Percentiles rank a stretch among this genome's conserved stretches.
Conservation (phyloP, 2,113 vertebrate genomes). For the Syngnathus scovelli region DNA sequence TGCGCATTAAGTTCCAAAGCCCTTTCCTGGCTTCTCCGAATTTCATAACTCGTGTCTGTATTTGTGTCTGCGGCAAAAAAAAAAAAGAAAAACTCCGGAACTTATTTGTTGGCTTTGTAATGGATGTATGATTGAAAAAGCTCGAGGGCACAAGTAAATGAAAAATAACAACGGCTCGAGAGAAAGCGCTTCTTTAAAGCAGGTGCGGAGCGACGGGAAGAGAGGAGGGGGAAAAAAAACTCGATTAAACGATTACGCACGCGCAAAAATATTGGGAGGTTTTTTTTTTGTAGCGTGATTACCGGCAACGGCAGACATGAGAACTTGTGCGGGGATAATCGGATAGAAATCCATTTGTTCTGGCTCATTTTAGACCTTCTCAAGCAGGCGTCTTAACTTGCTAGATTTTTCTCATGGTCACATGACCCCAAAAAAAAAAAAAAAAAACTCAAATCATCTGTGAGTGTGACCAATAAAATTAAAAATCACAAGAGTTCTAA, state of each 20-base stretch:
- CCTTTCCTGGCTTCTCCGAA: conserved; percentile 57
- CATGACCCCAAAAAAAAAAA: conserved; percentile 15
- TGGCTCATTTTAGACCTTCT: conserved; percentile 38
- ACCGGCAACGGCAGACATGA: conserved; percentile 58
- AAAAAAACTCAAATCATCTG: conserved; percentile 5
- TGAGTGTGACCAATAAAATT: not conserved
- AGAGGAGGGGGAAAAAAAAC: conserved; percentile 24
- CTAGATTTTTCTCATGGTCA: conserved; percentile 43
- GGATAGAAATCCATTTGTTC: conserved; percentile 55
- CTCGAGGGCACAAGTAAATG: conserved; percentile 73
- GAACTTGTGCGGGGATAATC: conserved; percentile 54
- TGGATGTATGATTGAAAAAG: conserved; percentile 70
- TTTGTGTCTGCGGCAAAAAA: conserved; percentile 66
- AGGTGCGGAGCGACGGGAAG: conserved; percentile 55
- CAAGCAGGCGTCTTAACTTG: conserved; percentile 30
- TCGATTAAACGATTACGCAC: conserved; percentile 56
- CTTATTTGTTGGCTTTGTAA: conserved; percentile 74
- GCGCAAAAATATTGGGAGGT: conserved; percentile 58
- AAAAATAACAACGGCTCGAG: conserved; percentile 72
- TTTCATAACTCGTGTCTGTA: conserved; percentile 76
- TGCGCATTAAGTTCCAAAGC: conserved; percentile 64
- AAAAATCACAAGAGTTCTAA: too few species aligned
- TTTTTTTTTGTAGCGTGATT: conserved; percentile 57
- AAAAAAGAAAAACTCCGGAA: conserved; percentile 50
- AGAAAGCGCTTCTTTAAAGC: conserved; percentile 59